phyloP scores from a whole-genome alignment of 2,113 vertebrate genomes.

The Pachypanchax playfairii region DNA sequence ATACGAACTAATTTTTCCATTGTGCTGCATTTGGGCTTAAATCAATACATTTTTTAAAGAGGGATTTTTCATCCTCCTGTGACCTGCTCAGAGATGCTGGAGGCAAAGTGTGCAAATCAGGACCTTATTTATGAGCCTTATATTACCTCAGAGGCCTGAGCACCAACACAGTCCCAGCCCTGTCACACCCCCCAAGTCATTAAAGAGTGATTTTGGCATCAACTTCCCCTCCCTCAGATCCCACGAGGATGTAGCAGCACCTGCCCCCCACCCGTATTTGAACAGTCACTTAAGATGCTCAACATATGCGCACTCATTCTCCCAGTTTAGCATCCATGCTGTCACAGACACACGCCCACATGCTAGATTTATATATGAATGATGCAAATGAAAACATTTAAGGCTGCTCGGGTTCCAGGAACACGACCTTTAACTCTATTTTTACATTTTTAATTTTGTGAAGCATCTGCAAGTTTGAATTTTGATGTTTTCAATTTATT shows the following conservation, averaged over 20 bases:
- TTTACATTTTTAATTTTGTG: not conserved
- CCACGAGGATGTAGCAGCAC: constrained; percentile 63
- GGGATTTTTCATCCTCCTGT: constrained; percentile 24
- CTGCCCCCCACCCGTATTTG: constrained; percentile 72
- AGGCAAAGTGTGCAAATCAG: constrained; percentile 68
- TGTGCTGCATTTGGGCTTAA: not conserved
- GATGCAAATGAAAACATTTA: constrained; percentile 38
- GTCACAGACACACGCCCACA: constrained; percentile 45
- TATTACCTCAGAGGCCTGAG: constrained; percentile 56
- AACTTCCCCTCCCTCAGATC: constrained; percentile 51
- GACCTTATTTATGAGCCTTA: constrained; percentile 75
- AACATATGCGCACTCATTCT: constrained; percentile 69
- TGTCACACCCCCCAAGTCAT: constrained; percentile 62
- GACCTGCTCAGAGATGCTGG: constrained; percentile 26
- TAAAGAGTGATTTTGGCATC: constrained; percentile 78
- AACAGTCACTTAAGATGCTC: constrained; percentile 61
- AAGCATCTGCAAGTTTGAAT: not conserved
- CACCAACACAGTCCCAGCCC: constrained; percentile 49
- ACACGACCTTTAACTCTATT: not conserved
- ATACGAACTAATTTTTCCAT: not conserved
- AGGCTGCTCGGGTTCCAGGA: not conserved
- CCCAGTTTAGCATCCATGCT: constrained; percentile 49
- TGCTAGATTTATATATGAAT: constrained; percentile 25
- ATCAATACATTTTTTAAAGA: constrained; percentile 26
- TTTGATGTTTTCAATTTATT: constrained; percentile 9